Evolutionary conservation across 2,113 vertebrate genomes (phyloP), one percentile per base, ranked within the genome.

Genomic region (Rhinolophus ferrumequinum): DNA sequence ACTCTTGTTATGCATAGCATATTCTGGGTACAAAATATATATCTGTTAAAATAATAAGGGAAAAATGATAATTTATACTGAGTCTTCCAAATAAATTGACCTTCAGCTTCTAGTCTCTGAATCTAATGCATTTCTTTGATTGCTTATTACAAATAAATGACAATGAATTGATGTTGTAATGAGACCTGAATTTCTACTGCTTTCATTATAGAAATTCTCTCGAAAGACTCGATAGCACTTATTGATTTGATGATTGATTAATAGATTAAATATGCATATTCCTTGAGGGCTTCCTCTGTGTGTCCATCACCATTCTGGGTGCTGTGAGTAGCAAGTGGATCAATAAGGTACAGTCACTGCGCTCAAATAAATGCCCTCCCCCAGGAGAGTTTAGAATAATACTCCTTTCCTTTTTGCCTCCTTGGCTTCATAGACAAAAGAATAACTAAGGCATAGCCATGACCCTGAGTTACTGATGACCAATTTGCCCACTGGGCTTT

Each of bases 401-500:
- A 72, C 47, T 56, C 14, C 82, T 75, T 85, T 18, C 16, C 13
- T 52, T 64, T 73, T 28, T 70, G 33, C 7, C 56, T 67, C 11
- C 84, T 92, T 64, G 47, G 4, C 11, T 86, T 93, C 44, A 60
- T 70, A 72, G 10, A 41, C 19, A 88, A 95, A 96, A 60, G 3
- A 62, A 44, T 56, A 18, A 47, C 47, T 50, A n/a, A 30, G 8
- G 10, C 22, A 82, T 16, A 73, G n/a, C 6, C 88, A 2, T 82
- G 16, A 7, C 38, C 35, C 3, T 70, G 19, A 95, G 75, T 14
- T 95, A 87, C n/a, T 70, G 1, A 93, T 83, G 86, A 81, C 38
- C 58, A 94, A 80, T 96, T 96, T 96, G 91, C n/a, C 66, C 15
- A 6, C 76, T 2, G 81, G 95, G 92, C 82, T 98, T 97, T 70